phyloP scores from a whole-genome alignment of 2,113 vertebrate genomes.

The Falco punctatus region DNA sequence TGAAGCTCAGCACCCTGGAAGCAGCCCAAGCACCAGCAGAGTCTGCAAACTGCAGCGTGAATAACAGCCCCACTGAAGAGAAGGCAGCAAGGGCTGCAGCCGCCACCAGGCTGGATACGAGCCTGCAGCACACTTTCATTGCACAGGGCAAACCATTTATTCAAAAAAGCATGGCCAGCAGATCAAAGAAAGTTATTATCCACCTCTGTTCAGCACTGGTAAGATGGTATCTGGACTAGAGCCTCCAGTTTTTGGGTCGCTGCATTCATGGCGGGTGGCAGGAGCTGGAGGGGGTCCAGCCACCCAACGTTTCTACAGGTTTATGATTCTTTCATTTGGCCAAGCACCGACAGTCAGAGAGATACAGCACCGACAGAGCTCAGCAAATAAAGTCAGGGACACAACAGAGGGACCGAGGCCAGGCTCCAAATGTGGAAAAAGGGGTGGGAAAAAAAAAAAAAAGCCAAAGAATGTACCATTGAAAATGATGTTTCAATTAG shows the following conservation, averaged over 20 bases:
- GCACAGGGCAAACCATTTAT: not conserved
- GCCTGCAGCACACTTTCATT: not conserved
- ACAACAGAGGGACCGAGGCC: not conserved
- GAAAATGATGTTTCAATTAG: conserved; percentile 49
- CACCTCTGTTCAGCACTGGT: not conserved
- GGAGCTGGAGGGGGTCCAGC: not conserved
- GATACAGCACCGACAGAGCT: not conserved
- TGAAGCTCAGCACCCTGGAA: not conserved
- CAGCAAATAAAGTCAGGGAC: not conserved
- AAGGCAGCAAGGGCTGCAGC: not conserved
- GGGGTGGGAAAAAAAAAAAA: not conserved
- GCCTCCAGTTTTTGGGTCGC: not conserved
- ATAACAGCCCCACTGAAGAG: not conserved
- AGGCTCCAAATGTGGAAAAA: not conserved
- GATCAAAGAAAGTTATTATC: not conserved
- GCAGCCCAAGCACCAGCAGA: fast-evolving
- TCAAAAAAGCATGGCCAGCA: fast-evolving
- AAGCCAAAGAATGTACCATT: conserved; percentile 1
- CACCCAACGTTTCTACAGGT: not conserved
- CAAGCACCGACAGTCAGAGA: fast-evolving
- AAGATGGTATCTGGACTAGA: not conserved
- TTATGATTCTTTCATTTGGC: not conserved
- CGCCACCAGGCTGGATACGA: fast-evolving
- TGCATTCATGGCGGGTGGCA: fast-evolving
- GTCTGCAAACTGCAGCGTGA: fast-evolving